phyloP scores from a whole-genome alignment of 2,888 invertebrate genomes.

The Pimpla rufipes region DNA sequence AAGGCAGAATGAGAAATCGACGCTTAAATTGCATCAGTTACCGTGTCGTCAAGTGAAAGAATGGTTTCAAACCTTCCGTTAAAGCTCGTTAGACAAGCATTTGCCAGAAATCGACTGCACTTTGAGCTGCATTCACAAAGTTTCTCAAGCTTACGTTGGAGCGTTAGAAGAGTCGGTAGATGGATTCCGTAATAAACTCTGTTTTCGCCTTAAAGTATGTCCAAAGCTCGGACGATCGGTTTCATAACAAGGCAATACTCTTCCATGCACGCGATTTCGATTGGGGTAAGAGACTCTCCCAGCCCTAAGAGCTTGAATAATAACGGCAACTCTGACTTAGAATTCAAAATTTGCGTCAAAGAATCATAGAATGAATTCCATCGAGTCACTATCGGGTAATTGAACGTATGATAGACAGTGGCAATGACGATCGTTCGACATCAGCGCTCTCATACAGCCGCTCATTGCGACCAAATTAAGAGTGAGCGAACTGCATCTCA shows the following conservation, averaged over 20 bases:
- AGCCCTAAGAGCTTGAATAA: constrained; percentile 9
- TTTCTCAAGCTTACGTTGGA: constrained; percentile 23
- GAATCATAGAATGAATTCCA: constrained; percentile 29
- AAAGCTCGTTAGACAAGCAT: constrained; percentile 8
- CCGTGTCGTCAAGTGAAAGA: neutral
- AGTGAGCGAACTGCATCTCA: constrained; percentile 18
- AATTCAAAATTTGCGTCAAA: constrained; percentile 14
- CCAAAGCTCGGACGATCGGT: constrained; percentile 20
- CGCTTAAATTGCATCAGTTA: neutral
- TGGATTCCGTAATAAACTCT: constrained; percentile 25
- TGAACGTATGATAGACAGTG: constrained; percentile 22
- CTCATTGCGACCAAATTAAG: constrained; percentile 21
- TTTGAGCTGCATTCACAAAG: neutral
- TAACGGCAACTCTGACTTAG: neutral
- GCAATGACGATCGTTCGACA: neutral
- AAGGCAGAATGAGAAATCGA: constrained; percentile 14
- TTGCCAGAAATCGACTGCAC: constrained; percentile 8
- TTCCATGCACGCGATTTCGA: constrained; percentile 21
- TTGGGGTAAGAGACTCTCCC: constrained; percentile 5
- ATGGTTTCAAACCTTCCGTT: neutral
- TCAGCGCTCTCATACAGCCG: neutral
- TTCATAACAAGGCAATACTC: constrained; percentile 13
- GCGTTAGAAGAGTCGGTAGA: constrained; percentile 31
- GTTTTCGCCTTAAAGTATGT: constrained; percentile 9
- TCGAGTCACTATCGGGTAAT: constrained; percentile 19